Evolutionary conservation across 1,140 invertebrate species (phyloP).

Genomic region (Listronotus bonariensis): DNA sequence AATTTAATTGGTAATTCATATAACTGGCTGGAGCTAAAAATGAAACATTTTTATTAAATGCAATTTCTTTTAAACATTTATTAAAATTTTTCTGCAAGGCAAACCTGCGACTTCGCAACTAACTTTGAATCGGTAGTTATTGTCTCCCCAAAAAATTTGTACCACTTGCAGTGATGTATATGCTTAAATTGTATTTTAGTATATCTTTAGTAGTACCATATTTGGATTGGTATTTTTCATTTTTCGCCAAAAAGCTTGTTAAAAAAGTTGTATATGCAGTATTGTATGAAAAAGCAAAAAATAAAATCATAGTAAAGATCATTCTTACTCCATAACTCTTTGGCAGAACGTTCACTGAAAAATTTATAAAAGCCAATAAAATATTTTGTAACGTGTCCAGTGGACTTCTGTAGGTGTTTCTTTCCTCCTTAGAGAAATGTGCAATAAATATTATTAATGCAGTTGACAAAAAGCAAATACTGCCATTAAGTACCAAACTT

Average conservation of each 20-base stretch:
- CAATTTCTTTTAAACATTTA: slow-evolving; percentile 1
- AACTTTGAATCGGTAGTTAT: background rate
- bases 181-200: background rate
- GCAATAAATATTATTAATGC: background rate
- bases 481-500: slow-evolving; percentile 4
- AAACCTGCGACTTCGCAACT: background rate
- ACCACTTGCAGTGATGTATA: background rate
- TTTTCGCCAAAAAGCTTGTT: slow-evolving; percentile 3
- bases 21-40: background rate
- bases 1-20: background rate
- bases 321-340: background rate
- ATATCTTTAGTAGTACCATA: slow-evolving; percentile 2
- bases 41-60: background rate
- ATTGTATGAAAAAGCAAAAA: slow-evolving; percentile 5
- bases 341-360: background rate
- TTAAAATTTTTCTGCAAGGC: background rate
- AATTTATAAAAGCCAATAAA: background rate
- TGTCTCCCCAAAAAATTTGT: background rate
- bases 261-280: background rate
- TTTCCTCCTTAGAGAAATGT: background rate
- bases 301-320: background rate
- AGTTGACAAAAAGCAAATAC: background rate
- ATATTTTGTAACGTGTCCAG: background rate
- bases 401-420: background rate
- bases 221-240: background rate